Conservation (phyloP, 2,888 invertebrate species). For the Oegoconia quadripuncta region DNA sequence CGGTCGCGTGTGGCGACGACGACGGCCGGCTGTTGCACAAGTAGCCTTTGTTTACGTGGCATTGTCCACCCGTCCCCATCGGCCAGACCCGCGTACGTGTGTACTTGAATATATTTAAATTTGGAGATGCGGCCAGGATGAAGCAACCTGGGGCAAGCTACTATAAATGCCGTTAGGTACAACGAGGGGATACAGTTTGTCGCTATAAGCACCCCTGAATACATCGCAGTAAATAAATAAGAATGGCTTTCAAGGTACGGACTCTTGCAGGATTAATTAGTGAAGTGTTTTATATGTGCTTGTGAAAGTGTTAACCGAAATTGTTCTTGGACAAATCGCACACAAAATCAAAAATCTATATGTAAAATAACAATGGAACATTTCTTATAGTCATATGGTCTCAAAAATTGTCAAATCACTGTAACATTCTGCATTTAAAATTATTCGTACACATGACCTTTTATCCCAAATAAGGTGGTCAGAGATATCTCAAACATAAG, state of each 20-base stretch:
- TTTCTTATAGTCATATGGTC: no score
- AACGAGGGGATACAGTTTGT: constrained; percentile 63
- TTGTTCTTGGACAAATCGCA: background rate
- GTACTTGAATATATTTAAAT: constrained; percentile 79
- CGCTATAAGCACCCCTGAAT: constrained; percentile 59
- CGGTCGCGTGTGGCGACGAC: constrained; percentile 40
- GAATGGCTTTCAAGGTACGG: constrained; percentile 74
- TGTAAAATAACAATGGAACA: background rate
- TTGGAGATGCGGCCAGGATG: constrained; percentile 76
- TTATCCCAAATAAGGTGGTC: no score
- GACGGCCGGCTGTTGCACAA: constrained; percentile 60
- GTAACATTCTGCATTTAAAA: no score
- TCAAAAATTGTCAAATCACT: no score
- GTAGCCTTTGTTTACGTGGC: constrained; percentile 67
- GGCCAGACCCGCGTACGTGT: constrained; percentile 65
- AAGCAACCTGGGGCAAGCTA: constrained; percentile 56
- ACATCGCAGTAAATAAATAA: constrained; percentile 47
- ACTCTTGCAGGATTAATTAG: constrained; percentile 28
- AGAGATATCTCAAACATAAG: no score
- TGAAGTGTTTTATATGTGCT: constrained; percentile 9
- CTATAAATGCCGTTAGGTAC: constrained; percentile 64
- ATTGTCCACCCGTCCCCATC: constrained; percentile 69
- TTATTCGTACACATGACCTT: no score
- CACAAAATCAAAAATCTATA: no score
- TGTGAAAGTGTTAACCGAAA: background rate